These are phyloP conservation scores for Pteromalus puparum DNA, from an alignment of 1,140 invertebrate genomes.

Conservation along the genomic window DNA sequence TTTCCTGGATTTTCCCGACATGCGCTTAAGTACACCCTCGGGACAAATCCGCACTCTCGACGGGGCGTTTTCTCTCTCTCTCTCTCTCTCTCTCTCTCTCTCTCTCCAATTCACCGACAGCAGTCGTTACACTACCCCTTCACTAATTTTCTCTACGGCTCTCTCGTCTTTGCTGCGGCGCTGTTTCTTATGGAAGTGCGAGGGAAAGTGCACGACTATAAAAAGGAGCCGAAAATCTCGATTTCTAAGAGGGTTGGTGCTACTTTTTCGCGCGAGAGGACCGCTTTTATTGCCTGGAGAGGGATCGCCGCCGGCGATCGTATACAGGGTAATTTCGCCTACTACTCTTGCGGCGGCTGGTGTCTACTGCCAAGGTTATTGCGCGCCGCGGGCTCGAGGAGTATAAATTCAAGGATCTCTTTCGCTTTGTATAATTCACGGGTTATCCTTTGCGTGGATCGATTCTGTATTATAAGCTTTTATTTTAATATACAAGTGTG, in stretches of 20 bases:
- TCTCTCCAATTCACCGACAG: too few species aligned
- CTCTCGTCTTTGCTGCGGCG: conserved; percentile 1
- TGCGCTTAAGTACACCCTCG: conserved; percentile 64
- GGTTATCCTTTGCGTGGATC: too few species aligned
- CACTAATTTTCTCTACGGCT: conserved; percentile 65
- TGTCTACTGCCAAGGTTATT: too few species aligned
- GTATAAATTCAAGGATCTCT: neutral
- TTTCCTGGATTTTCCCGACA: conserved; percentile 61
- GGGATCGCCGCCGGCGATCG: neutral
- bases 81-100: conserved; percentile 43
- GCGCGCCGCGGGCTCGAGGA: neutral
- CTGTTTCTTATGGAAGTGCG: neutral
- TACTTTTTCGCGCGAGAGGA: neutral
- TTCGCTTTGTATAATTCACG: neutral
- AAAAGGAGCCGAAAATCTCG: too few species aligned
- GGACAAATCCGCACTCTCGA: conserved; percentile 69
- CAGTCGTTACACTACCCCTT: conserved; percentile 46
- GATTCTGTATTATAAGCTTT: neutral
- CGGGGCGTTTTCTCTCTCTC: conserved; percentile 43
- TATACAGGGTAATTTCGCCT: neutral
- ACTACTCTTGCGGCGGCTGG: neutral
- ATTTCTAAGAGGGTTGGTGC: too few species aligned
- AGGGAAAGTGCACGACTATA: neutral
- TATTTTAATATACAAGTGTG: neutral
- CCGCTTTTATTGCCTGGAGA: neutral